These are phyloP conservation scores for Drosophila ambigua DNA, from an alignment of 1,140 invertebrate genomes.

Conservation along the genomic window DNA sequence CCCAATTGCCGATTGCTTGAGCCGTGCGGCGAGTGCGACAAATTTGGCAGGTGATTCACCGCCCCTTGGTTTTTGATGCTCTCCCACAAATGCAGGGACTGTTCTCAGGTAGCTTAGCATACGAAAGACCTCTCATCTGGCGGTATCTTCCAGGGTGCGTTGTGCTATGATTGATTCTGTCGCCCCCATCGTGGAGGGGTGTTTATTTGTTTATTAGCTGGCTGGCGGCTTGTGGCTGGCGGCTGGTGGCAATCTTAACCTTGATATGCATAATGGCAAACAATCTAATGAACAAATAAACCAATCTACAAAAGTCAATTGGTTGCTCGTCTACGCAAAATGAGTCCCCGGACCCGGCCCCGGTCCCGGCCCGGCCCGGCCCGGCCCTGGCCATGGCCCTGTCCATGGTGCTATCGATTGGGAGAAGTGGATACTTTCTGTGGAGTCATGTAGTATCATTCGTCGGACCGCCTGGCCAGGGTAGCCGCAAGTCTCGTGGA, in stretches of 20 bases:
- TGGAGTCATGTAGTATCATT: no score
- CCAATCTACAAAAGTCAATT: constrained; percentile 44
- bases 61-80: no score
- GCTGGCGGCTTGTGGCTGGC: constrained; percentile 33
- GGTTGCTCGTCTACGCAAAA: constrained; percentile 25
- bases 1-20: not conserved
- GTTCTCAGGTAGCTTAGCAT: no score
- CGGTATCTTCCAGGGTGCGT: no score
- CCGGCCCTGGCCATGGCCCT: no score
- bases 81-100: no score
- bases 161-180: not conserved
- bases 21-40: no score
- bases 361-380: not conserved
- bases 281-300: constrained; percentile 53
- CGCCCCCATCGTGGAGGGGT: constrained; percentile 13
- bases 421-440: not conserved
- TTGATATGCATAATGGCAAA: constrained; percentile 72
- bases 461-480: no score
- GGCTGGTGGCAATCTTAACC: constrained; percentile 59
- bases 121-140: no score
- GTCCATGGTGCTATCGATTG: not conserved
- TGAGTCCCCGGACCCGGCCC: not conserved
- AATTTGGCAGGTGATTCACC: no score
- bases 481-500: not conserved
- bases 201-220: constrained; percentile 41